These are phyloP conservation scores for Lethenteron reissneri DNA, from an alignment of 2,113 vertebrate species.

Conservation along the genomic window DNA sequence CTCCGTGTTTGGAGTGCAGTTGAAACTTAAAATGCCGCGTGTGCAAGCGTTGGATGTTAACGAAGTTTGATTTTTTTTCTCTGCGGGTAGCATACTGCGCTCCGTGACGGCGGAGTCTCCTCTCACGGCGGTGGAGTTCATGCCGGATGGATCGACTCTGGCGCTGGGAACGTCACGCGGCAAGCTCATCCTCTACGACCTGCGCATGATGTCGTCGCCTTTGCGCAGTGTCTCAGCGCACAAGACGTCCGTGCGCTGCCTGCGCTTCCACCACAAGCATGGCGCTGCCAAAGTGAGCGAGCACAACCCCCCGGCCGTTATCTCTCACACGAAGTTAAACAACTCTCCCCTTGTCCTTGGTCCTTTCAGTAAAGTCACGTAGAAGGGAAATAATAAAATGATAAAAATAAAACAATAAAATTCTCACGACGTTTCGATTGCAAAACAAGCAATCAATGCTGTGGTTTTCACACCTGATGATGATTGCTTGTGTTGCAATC, in stretches of 20 bases:
- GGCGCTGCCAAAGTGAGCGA: slow-evolving; percentile 37
- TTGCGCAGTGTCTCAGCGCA: slow-evolving; percentile 51
- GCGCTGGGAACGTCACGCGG: slow-evolving; percentile 69
- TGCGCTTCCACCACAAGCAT: slow-evolving; percentile 46
- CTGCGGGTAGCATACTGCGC: slow-evolving; percentile 29
- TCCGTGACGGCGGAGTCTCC: slow-evolving; percentile 54
- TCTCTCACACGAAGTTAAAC: too few relatives aligned
- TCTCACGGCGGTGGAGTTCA: slow-evolving; percentile 69
- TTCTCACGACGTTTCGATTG: too few relatives aligned
- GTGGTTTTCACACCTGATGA: too few relatives aligned
- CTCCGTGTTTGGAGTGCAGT: slow-evolving; percentile 9
- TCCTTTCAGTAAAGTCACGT: too few relatives aligned
- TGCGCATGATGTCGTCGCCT: slow-evolving; percentile 58
- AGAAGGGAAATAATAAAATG: too few relatives aligned
- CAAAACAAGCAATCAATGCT: too few relatives aligned
- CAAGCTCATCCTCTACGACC: slow-evolving; percentile 68
- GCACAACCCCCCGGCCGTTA: too few relatives aligned
- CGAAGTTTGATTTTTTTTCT: slow-evolving; percentile 8
- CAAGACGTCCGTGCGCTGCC: slow-evolving; percentile 72
- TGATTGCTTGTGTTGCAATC: too few relatives aligned
- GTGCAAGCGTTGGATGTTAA: slow-evolving; percentile 1
- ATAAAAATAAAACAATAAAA: too few relatives aligned
- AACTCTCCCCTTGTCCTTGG: too few relatives aligned
- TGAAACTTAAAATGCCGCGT: background rate
- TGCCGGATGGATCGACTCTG: slow-evolving; percentile 58